Evolutionary conservation across 2,888 invertebrate genomes (phyloP), one percentile per base, ranked within the genome.

Genomic region (Gortyna flavago): DNA sequence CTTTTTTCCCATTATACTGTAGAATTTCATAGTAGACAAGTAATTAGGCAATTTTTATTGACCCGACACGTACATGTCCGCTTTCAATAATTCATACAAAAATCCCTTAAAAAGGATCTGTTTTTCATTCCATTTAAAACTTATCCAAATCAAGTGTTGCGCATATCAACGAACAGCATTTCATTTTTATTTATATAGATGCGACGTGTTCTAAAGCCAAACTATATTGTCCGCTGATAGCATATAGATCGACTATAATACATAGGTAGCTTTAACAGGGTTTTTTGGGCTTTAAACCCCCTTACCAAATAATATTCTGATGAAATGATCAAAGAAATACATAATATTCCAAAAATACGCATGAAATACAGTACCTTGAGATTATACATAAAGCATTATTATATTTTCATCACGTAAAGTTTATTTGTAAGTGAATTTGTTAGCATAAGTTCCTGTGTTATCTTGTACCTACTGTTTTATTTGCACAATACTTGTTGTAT

Each of bases 361-460:
- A 72, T 13, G n/a, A 69, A 72, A n/a, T 59, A 74, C 65, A 72
- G 84, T 79, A 85, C 72, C 65, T 72, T 76, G 87, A 85, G 89
- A 85, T 89, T 87, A 77, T 61, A 76, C 54, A 41, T 65, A 64
- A 59, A 74, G n/a, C 73, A 75, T 69, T 75, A 79, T 78, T 79
- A n/a, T 75, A 83, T 75, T 79, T 76, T 74, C 68, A 71, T 67
- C 67, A 32, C 62, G 62, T 64, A 69, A 62, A 62, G 41, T 83
- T 81, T 72, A 81, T 68, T 64, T 75, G 11, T 88, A 83, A 84
- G 84, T 79, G 57, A 75, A 78, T 89, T 77, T 67, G 75, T 84
- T 88, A 90, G 87, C 72, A 75, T 89, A 89, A 85, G 89, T 88
- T 90, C 80, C 86, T 90, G 83, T 88, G 86, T 87, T 85, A 73